Conservation (phyloP, 2,113 vertebrate species). For the Chlorocebus sabaeus region DNA sequence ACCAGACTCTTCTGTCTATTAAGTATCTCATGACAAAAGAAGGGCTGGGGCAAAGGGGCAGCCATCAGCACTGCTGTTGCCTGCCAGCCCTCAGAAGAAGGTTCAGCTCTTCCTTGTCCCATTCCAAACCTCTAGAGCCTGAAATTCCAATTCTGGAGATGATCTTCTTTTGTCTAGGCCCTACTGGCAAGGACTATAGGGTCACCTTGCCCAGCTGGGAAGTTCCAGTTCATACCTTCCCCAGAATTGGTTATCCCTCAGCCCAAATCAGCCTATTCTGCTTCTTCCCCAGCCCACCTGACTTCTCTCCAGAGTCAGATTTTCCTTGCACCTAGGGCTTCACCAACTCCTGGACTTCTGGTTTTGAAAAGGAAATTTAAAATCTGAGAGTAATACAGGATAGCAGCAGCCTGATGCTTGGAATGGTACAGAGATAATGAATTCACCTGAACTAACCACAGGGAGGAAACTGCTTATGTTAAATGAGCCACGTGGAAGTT, state of each 20-base stretch:
- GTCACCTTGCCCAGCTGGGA: neutral
- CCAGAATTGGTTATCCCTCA: neutral
- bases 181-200: neutral
- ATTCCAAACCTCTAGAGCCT: neutral
- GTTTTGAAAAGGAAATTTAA: conserved; percentile 53
- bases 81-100: neutral
- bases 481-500: conserved; percentile 47
- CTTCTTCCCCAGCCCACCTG: neutral
- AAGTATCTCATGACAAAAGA: neutral
- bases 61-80: neutral
- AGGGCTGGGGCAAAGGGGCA: neutral
- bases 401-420: conserved; percentile 7
- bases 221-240: neutral
- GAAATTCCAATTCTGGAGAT: neutral
- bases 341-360: neutral
- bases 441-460: conserved; percentile 64
- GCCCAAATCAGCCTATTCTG: neutral
- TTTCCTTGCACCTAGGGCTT: neutral
- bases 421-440: conserved; percentile 56
- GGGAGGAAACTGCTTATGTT: conserved; percentile 62
- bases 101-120: neutral
- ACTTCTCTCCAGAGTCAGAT: neutral
- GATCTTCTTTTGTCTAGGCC: neutral
- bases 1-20: neutral
- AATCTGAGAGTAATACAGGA: conserved; percentile 18